Percentiles rank a stretch among this genome's conserved stretches.
These are phyloP conservation scores for Blastobasis adustella DNA, from an alignment of 2,888 invertebrate species.

Conservation along the genomic window DNA sequence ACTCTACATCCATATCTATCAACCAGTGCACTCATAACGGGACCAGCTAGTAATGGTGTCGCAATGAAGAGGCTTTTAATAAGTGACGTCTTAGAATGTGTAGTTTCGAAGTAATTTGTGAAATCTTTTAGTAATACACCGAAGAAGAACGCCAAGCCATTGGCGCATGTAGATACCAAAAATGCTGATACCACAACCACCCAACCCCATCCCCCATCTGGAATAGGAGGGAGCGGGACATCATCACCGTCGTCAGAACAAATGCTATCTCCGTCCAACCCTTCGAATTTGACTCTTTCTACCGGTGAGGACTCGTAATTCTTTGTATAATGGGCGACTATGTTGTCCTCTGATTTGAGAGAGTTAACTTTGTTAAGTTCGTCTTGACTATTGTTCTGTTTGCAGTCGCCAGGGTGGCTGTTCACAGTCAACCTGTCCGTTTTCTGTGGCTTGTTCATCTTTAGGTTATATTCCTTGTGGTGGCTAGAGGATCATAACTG, in stretches of 20 bases:
- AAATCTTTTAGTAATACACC: slow-evolving; percentile 91
- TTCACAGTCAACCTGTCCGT: slow-evolving; percentile 15
- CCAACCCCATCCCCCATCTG: slow-evolving; percentile 94
- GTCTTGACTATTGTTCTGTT: slow-evolving; percentile 13
- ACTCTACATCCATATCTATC: slow-evolving; percentile 87
- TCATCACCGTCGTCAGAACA: slow-evolving; percentile 47
- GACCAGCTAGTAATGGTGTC: slow-evolving; percentile 89
- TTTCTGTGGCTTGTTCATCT: slow-evolving; percentile 21
- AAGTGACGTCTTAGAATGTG: slow-evolving; percentile 89
- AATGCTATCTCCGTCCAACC: slow-evolving; percentile 61
- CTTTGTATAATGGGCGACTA: slow-evolving; percentile 34
- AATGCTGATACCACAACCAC: slow-evolving; percentile 90
- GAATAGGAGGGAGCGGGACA: slow-evolving; percentile 74
- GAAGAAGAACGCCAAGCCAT: slow-evolving; percentile 94
- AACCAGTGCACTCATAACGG: slow-evolving; percentile 87
- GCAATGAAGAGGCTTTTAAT: slow-evolving; percentile 93
- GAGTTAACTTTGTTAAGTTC: slow-evolving; percentile 56
- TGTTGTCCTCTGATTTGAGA: slow-evolving; percentile 39
- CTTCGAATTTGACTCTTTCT: slow-evolving; percentile 61
- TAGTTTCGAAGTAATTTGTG: slow-evolving; percentile 83
- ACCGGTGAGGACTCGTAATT: slow-evolving; percentile 28
- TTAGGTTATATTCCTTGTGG: neutral
- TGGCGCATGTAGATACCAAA: slow-evolving; percentile 90
- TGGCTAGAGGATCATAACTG: too few relatives aligned
- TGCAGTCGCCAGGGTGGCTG: slow-evolving; percentile 6